Evolutionary conservation across 2,888 invertebrate species (phyloP).

Genomic region (Cephus rjabovi): DNA sequence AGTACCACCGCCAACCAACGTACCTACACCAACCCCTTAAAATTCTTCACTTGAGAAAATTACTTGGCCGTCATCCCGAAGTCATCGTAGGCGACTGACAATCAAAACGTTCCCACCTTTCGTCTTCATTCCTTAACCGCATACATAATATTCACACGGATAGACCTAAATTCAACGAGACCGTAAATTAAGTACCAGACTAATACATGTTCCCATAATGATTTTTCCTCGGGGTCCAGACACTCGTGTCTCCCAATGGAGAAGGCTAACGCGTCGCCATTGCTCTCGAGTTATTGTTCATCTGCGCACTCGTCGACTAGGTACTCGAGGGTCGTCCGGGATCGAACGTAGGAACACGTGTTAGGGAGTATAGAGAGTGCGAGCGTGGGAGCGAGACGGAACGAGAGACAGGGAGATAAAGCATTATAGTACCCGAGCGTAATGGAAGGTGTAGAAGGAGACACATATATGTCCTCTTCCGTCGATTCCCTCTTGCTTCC

Average conservation of each 20-base stretch:
- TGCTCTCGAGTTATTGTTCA: background rate
- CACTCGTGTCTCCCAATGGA: background rate
- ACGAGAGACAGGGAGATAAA: background rate
- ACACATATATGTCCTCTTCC: background rate
- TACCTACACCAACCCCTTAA: background rate
- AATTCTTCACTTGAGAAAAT: background rate
- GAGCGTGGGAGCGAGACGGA: background rate
- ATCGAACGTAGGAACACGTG: constrained; percentile 40
- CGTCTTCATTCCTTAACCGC: background rate
- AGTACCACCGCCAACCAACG: background rate
- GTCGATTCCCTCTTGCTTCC: background rate
- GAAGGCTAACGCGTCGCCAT: constrained; percentile 1
- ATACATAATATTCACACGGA: background rate
- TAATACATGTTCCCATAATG: background rate
- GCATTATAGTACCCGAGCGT: background rate
- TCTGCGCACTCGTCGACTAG: background rate
- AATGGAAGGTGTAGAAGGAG: background rate
- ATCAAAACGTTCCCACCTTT: background rate
- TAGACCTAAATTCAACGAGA: background rate
- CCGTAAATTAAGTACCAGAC: background rate
- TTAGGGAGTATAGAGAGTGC: constrained; percentile 26
- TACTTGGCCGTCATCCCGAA: background rate
- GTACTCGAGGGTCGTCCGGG: background rate
- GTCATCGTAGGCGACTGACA: background rate
- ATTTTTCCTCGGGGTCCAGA: background rate